Evolutionary conservation across 2,797 vertebrate species (phyloP), one percentile per base, ranked within the genome.

Genomic region (Acipenser transmontanus): DNA sequence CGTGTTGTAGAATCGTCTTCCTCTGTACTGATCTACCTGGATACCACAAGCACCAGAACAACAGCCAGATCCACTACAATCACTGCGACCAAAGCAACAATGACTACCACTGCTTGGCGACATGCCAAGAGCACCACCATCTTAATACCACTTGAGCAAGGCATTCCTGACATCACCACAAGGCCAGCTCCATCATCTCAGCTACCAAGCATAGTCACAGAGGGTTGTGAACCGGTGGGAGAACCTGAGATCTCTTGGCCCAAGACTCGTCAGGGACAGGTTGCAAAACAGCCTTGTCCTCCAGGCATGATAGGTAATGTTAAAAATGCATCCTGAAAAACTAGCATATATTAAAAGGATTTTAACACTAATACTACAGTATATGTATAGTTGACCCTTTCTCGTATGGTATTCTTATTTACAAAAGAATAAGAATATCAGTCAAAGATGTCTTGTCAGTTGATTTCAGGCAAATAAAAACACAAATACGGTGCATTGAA

Each of bases 171-270:
- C 0, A 78, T 86, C 12, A 82, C 89, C 59, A 87, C 91, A 0
- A 80, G 83, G 50, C 69, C 82, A 1, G 85, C 88, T 0, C 78
- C 94, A 50, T 91, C 92, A 0, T 95, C 95, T 67, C 92, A 91
- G 73, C 80, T 95, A 14, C 96, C 97, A 0, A 88, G 91, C 0
- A 64, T 88, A 0, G 85, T 87, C 0, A 72, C 89, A 0, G 96
- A 98, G 74, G 95, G 89, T 84, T 99, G 97, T 47, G 91, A 87
- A 62, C 88, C 95, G 0, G 12, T 91, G 74, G 88, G 95, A 71
- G 93, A 94, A 71, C 88, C 93, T 0, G 93, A 96, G 47, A 88
- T 99, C 57, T 79, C 88, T 79, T 99, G 97, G 97, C 95, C 94
- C 14, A 94, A 90, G 70, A 98, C 95, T 0, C 91, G 89, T 10